Evolutionary conservation across 2,797 vertebrate genomes (phyloP).

Genomic region (Molossus alvarezi): DNA sequence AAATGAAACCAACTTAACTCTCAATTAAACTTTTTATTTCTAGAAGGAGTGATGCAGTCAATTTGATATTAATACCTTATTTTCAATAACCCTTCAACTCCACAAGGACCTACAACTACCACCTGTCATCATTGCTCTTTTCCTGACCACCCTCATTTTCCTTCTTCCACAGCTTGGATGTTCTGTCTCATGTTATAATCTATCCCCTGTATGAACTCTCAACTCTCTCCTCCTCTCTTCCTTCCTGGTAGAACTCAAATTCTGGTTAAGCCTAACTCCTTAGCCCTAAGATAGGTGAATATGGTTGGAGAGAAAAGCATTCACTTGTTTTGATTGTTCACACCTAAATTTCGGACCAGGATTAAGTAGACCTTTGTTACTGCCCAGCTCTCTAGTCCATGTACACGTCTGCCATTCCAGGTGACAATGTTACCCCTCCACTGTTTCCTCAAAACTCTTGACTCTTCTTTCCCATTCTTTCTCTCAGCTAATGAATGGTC

Average conservation of each 20-base stretch:
- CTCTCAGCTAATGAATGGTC: not conserved
- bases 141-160: not conserved
- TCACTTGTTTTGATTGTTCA: not conserved
- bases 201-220: not conserved
- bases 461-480: not conserved
- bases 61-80: not conserved
- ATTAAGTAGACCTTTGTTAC: not conserved
- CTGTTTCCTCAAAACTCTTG: not conserved
- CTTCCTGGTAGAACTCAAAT: constrained; percentile 10
- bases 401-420: not conserved
- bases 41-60: not conserved
- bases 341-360: not conserved
- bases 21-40: constrained; percentile 60
- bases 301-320: not conserved
- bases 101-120: not conserved
- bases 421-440: not conserved
- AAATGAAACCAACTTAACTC: constrained; percentile 10
- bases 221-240: not conserved
- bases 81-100: not conserved
- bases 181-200: not conserved
- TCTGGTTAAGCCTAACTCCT: not conserved
- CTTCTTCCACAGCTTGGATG: not conserved
- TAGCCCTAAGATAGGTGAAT: not conserved
- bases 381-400: not conserved
- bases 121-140: not conserved